phyloP scores from a whole-genome alignment of 2,888 invertebrate genomes.

The Cephalotes varians region DNA sequence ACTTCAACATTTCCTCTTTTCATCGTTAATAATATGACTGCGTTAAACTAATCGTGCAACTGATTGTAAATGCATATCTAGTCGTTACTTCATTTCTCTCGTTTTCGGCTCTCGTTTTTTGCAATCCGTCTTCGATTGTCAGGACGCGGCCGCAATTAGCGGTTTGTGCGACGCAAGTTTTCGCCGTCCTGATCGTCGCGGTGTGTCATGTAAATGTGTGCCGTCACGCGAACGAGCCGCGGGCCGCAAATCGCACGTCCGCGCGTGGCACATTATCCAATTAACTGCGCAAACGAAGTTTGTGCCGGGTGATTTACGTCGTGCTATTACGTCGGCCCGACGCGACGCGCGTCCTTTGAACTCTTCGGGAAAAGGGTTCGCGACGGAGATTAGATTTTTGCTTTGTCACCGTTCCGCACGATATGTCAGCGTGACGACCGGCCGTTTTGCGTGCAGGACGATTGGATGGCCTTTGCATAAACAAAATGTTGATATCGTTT shows the following conservation, averaged over 20 bases:
- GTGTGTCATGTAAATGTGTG: constrained; percentile 34
- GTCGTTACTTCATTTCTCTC: not conserved
- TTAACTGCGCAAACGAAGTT: constrained; percentile 58
- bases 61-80: not conserved
- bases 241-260: constrained; percentile 58
- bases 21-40: not conserved
- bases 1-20: not conserved
- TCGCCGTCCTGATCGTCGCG: constrained; percentile 25
- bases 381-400: constrained; percentile 60
- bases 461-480: constrained; percentile 19
- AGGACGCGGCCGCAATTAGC: constrained; percentile 13
- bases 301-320: constrained; percentile 54
- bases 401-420: constrained; percentile 45
- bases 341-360: constrained; percentile 50
- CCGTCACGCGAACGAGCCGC: constrained; percentile 46
- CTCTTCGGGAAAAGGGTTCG: constrained; percentile 40
- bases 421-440: constrained; percentile 28
- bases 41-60: not conserved
- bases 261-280: constrained; percentile 58
- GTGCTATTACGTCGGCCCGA: constrained; percentile 38
- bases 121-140: constrained; percentile 30
- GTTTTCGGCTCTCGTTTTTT: not conserved
- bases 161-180: constrained; percentile 4
- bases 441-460: constrained; percentile 27
- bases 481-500: not conserved